Evolutionary conservation across 2,797 vertebrate genomes (phyloP).

Genomic region (Carduelis carduelis): DNA sequence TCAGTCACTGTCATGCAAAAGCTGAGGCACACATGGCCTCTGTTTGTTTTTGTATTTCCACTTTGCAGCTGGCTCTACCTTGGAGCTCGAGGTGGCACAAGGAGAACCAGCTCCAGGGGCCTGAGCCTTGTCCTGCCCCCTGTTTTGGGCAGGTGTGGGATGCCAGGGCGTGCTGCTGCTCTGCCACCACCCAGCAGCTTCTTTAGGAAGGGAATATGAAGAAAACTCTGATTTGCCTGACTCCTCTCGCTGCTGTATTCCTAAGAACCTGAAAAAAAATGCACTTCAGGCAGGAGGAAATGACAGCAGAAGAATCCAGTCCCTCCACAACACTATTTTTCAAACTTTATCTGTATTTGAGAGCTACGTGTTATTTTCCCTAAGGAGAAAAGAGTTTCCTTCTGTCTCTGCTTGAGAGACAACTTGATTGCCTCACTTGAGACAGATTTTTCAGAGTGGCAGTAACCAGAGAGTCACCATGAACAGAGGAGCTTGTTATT

Average conservation of each 20-base stretch:
- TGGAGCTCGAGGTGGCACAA: fast-evolving
- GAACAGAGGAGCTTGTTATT: not conserved
- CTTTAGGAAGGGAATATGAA: not conserved
- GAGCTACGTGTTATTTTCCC: slow-evolving; percentile 4
- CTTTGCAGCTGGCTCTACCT: not conserved
- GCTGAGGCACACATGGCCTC: not conserved
- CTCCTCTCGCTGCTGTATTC: not conserved
- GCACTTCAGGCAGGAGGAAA: not conserved
- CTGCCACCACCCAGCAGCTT: not conserved
- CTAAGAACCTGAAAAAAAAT: not conserved
- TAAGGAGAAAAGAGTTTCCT: slow-evolving; percentile 31
- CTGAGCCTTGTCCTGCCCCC: not conserved
- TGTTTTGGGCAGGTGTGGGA: not conserved
- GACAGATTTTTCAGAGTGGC: slow-evolving; percentile 23
- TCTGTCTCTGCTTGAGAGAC: not conserved
- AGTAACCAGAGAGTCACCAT: not conserved
- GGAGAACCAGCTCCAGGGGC: not conserved
- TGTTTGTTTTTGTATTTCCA: not conserved
- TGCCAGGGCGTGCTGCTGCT: not conserved
- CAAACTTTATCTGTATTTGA: slow-evolving; percentile 41
- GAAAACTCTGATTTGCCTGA: not conserved
- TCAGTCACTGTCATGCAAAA: fast-evolving
- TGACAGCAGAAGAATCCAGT: not conserved
- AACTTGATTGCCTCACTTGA: slow-evolving; percentile 6
- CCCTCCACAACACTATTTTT: slow-evolving; percentile 3